Conservation (phyloP, 2,797 vertebrate genomes). For the Peromyscus melanophrys region DNA sequence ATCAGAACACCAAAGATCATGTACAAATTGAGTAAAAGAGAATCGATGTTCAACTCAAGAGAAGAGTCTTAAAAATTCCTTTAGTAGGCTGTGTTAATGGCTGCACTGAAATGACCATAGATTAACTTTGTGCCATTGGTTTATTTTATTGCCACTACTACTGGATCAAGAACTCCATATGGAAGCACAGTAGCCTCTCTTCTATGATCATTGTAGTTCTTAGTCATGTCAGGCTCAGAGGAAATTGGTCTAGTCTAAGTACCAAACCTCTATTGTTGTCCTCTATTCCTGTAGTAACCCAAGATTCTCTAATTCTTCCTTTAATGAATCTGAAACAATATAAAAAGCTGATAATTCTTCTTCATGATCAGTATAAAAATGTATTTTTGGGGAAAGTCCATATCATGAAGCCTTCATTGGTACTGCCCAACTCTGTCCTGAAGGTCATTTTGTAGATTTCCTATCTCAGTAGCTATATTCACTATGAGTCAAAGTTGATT, state of each 20-base stretch:
- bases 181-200: not conserved
- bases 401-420: not conserved
- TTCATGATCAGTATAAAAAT: not conserved
- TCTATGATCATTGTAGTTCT: not conserved
- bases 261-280: too few species aligned
- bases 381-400: fast-evolving
- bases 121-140: too few species aligned
- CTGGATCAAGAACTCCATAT: not conserved
- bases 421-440: not conserved
- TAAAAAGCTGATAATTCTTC: not conserved
- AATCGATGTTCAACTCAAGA: not conserved
- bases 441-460: not conserved
- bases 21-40: not conserved
- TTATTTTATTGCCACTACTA: not conserved
- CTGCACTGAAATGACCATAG: not conserved
- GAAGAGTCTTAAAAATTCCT: not conserved
- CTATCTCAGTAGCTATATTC: not conserved
- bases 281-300: fast-evolving
- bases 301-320: not conserved
- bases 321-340: not conserved
- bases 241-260: not conserved
- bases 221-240: too few species aligned
- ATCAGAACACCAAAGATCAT: not conserved
- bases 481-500: not conserved
- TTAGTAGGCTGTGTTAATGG: not conserved